A percentile compares a stretch with the other conserved stretches of the same genome.
Evolutionary conservation across 2,797 vertebrate species (phyloP).

Genomic region (Pangasius sanitwongsei): DNA sequence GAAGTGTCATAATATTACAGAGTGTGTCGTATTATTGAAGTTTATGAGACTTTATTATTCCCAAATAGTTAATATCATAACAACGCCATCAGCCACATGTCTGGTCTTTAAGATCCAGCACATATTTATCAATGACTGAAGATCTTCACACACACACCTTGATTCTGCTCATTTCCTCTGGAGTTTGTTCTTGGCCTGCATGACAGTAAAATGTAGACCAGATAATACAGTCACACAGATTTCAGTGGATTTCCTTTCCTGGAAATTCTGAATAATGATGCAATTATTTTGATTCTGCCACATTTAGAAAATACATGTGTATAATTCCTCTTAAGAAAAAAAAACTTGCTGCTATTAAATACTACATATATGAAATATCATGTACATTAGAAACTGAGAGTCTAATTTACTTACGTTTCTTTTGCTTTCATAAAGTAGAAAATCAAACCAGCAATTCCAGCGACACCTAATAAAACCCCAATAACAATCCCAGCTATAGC

Average conservation of each 20-base stretch:
- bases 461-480: slow-evolving; percentile 25
- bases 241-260: neutral
- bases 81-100: neutral
- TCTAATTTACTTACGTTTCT: neutral
- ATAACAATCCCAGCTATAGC: slow-evolving; percentile 65
- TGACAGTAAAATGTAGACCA: neutral
- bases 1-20: neutral
- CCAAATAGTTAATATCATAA: neutral
- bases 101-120: neutral
- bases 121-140: neutral
- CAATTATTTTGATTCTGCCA: neutral
- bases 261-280: neutral
- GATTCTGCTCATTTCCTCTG: neutral
- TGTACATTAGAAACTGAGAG: neutral
- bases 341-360: neutral
- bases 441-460: slow-evolving; percentile 33
- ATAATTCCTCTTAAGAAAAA: neutral
- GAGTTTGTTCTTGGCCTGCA: neutral
- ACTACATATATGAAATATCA: neutral
- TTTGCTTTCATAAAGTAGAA: neutral
- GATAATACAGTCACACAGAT: neutral
- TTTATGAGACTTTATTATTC: neutral
- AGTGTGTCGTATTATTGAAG: neutral
- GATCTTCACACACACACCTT: slow-evolving; percentile 18
- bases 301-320: neutral